phyloP scores from a whole-genome alignment of 1,140 invertebrate species.

The Scaptomyza pallida region DNA sequence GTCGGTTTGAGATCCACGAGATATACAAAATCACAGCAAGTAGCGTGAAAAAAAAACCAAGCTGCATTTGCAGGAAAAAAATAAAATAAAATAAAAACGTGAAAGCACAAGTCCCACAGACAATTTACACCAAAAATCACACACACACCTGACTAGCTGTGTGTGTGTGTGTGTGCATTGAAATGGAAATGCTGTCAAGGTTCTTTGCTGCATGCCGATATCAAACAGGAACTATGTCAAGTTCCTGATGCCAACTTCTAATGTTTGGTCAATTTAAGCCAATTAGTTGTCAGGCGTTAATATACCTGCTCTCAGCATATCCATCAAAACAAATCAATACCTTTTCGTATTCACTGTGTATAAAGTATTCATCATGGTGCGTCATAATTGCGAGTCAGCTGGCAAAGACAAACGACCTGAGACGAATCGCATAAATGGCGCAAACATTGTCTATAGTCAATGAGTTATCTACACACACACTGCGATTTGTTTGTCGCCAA shows the following conservation, averaged over 20 bases:
- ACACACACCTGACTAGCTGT: constrained; percentile 15
- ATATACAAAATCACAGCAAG: constrained; percentile 58
- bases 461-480: constrained; percentile 7
- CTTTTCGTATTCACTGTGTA: constrained; percentile 72
- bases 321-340: constrained; percentile 64
- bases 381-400: constrained; percentile 41
- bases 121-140: constrained; percentile 76
- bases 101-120: constrained; percentile 60
- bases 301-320: constrained; percentile 57
- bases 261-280: constrained; percentile 22
- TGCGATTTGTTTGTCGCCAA: constrained; percentile 63
- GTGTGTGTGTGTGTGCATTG: constrained; percentile 39
- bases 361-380: constrained; percentile 33
- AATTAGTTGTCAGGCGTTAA: constrained; percentile 49
- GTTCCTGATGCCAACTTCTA: background rate
- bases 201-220: constrained; percentile 17
- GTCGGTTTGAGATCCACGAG: constrained; percentile 46
- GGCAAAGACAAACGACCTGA: constrained; percentile 62
- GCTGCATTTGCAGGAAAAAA: constrained; percentile 15
- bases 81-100: no score
- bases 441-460: constrained; percentile 18
- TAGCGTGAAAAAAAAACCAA: constrained; percentile 28
- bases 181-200: constrained; percentile 63
- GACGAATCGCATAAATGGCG: constrained; percentile 55
- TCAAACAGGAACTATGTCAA: constrained; percentile 51